Conservation (phyloP, 2,113 vertebrate genomes). For the Calidris pygmaea region DNA sequence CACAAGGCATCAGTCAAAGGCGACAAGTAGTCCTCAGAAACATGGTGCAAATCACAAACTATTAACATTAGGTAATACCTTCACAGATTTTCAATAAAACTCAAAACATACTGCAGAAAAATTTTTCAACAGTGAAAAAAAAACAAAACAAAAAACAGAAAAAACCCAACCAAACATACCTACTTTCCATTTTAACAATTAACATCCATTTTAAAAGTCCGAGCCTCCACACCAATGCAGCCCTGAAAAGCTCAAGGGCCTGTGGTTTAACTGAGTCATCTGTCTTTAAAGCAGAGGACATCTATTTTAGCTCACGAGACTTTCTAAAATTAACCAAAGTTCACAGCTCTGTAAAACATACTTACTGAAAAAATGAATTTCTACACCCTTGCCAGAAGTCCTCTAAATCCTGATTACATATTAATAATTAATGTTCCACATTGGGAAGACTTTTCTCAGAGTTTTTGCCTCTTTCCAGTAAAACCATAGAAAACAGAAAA, state of each 20-base stretch:
- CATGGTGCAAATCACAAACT: rapidly evolving
- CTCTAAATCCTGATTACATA: background rate
- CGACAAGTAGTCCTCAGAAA: background rate
- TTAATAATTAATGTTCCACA: background rate
- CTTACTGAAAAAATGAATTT: background rate
- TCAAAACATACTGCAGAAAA: background rate
- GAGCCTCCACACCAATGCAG: background rate
- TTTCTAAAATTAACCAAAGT: conserved; percentile 39
- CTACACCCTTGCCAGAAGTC: background rate
- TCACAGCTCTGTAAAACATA: conserved; percentile 4
- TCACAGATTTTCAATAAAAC: background rate
- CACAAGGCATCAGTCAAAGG: background rate
- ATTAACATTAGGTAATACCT: background rate
- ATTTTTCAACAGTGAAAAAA: background rate
- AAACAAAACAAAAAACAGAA: too few relatives aligned
- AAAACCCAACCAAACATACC: background rate
- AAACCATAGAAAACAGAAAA: background rate
- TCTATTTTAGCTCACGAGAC: conserved; percentile 39
- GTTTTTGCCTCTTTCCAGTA: background rate
- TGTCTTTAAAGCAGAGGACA: conserved; percentile 36
- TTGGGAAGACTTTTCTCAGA: background rate
- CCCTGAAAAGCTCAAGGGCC: conserved; percentile 10
- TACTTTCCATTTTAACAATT: background rate
- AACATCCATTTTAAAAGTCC: background rate
- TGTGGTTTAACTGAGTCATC: background rate